Evolutionary conservation across 2,113 vertebrate genomes (phyloP).

Genomic region (Lycaon pictus): DNA sequence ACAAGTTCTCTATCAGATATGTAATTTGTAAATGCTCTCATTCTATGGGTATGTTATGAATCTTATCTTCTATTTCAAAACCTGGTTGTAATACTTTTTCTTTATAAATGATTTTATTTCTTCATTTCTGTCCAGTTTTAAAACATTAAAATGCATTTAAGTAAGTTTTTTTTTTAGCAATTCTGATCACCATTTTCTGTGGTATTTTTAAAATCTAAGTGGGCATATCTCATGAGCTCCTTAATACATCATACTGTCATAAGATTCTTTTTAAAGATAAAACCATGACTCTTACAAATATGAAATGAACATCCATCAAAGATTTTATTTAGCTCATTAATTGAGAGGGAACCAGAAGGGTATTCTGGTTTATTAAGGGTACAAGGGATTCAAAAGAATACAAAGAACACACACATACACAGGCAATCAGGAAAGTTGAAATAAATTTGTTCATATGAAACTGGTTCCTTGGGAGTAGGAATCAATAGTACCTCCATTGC

Average conservation of each 20-base stretch:
- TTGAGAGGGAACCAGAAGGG: not conserved
- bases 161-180: not conserved
- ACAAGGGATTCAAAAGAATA: not conserved
- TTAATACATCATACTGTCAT: not conserved
- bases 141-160: constrained; percentile 24
- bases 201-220: not conserved
- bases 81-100: not conserved
- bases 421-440: not conserved
- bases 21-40: not conserved
- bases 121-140: not conserved
- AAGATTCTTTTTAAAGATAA: not conserved
- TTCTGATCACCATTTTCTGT: not conserved
- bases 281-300: constrained; percentile 19
- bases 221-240: not conserved
- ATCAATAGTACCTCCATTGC: not conserved
- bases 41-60: not conserved
- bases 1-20: not conserved
- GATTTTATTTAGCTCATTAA: not conserved
- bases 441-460: not conserved
- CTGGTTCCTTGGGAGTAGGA: not conserved
- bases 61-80: constrained; percentile 25
- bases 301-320: constrained; percentile 26
- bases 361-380: too few relatives aligned
- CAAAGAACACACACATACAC: not conserved
- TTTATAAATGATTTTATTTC: not conserved